Evolutionary conservation across 1,140 invertebrate species (phyloP), one percentile per base, ranked within the genome.

Genomic region (Cydia splendana): DNA sequence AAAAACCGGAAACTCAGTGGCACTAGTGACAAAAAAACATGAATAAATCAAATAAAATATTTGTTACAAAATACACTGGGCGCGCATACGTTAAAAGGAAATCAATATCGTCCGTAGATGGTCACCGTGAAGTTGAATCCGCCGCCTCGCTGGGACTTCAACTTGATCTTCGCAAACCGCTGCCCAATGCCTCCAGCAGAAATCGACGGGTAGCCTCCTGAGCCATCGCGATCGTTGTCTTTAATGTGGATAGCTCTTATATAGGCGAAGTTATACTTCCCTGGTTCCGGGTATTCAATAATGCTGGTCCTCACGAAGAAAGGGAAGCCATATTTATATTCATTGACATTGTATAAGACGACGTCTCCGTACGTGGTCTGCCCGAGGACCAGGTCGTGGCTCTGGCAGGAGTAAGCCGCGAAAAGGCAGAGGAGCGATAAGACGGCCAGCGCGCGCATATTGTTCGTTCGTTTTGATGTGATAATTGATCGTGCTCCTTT

Each of bases 201-300:
- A 20, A 94, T 85, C 0, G 84, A 90, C 0, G 93, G 92, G 53
- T 91, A 93, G 2, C 95, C 95, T 0, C 95, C 95, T 6, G 91
- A 93, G 0, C 95, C 95, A 62, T 95, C 93, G 0, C 74, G 85
- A 2, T 94, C 89, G 57, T 94, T 90, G 76, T 95, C 95, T 51
- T 94, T 93, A 5, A 95, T 88, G 65, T 92, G 90, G 2, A 95
- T 88, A 62, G 94, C 88, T 7, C 79, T 87, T 1, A 93, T 93
- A 53, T 84, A 87, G 1, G 91, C 90, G 76, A 86, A 91, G 80
- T 91, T 93, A 12, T 84, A 79, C 5, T 81, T 78, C 20, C 90
- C 90, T 57, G 84, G 83, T 79, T 87, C 85, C 0, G 91, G 91
- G 73, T 85, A 93, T 38, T 92, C 89, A 2, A 93, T 84, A 6